These are phyloP conservation scores for Metopia argyrocephala DNA, from an alignment of 2,888 invertebrate genomes.

Conservation along the genomic window DNA sequence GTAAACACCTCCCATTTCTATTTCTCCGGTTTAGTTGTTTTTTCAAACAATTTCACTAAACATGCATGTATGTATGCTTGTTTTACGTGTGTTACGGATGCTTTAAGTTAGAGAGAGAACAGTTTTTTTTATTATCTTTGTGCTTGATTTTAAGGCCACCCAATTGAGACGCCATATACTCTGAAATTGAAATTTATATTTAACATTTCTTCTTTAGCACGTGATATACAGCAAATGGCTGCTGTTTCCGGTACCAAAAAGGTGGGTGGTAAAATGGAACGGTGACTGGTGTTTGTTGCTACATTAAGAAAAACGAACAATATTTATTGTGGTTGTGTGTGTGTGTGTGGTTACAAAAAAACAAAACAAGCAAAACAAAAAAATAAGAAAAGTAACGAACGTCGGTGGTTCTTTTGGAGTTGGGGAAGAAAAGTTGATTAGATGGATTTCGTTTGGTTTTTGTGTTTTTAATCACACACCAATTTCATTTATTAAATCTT, in stretches of 20 bases:
- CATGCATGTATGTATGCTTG: no score
- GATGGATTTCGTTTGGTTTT: constrained; percentile 79
- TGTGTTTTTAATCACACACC: constrained; percentile 79
- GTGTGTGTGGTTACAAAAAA: constrained; percentile 12
- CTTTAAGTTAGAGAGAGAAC: no score
- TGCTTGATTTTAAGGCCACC: constrained; percentile 46
- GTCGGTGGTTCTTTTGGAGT: constrained; percentile 51
- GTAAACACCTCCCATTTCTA: no score
- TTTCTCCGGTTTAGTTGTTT: no score
- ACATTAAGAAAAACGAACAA: constrained; percentile 5
- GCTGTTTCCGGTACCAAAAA: constrained; percentile 64
- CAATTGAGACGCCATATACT: constrained; percentile 59
- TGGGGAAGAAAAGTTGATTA: constrained; percentile 76
- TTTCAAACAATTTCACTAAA: no score
- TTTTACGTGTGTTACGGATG: not conserved
- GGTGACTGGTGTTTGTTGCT: not conserved
- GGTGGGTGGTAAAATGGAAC: constrained; percentile 59
- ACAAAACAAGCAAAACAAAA: not conserved
- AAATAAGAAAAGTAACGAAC: not conserved
- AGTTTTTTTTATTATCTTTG: no score
- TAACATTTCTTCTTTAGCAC: constrained; percentile 58
- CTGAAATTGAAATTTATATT: constrained; percentile 48
- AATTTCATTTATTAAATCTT: constrained; percentile 78
- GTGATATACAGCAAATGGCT: constrained; percentile 65
- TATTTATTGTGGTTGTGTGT: not conserved